These are phyloP conservation scores for Oligia latruncula DNA, from an alignment of 2,888 invertebrate genomes.

Conservation along the genomic window DNA sequence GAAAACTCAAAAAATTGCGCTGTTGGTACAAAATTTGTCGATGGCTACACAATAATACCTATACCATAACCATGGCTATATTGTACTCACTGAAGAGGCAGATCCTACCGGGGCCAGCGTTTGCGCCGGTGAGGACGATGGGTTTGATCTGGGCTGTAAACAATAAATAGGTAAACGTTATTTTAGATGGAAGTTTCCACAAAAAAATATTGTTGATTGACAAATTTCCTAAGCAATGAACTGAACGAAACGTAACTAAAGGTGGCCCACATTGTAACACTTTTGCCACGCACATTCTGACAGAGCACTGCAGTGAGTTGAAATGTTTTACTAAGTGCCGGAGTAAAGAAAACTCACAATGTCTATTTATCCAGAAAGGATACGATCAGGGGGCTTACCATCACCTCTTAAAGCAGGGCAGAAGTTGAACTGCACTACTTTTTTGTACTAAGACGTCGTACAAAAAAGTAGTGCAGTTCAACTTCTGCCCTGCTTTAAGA, in stretches of 20 bases:
- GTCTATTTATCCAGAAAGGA: neutral
- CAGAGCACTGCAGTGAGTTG: neutral
- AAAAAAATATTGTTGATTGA: neutral
- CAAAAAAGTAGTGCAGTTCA: too few species aligned
- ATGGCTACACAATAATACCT: too few species aligned
- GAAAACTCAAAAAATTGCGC: neutral
- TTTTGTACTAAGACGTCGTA: too few species aligned
- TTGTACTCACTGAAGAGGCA: conserved; percentile 75
- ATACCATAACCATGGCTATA: neutral
- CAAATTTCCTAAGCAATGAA: neutral
- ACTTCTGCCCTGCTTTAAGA: too few species aligned
- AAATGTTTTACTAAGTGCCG: neutral
- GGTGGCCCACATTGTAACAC: neutral
- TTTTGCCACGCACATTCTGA: neutral
- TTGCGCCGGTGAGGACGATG: conserved; percentile 31
- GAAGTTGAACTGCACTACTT: too few species aligned
- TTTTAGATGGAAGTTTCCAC: neutral
- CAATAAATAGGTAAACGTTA: conserved; percentile 16
- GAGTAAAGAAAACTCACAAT: neutral
- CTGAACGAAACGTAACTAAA: neutral
- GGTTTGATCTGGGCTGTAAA: conserved; percentile 72
- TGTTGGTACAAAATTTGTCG: neutral
- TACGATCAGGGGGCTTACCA: neutral
- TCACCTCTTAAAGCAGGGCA: too few species aligned
- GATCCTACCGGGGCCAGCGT: conserved; percentile 46